Conservation (phyloP, 2,113 vertebrate genomes). For the Coptodon bakossiorum region DNA sequence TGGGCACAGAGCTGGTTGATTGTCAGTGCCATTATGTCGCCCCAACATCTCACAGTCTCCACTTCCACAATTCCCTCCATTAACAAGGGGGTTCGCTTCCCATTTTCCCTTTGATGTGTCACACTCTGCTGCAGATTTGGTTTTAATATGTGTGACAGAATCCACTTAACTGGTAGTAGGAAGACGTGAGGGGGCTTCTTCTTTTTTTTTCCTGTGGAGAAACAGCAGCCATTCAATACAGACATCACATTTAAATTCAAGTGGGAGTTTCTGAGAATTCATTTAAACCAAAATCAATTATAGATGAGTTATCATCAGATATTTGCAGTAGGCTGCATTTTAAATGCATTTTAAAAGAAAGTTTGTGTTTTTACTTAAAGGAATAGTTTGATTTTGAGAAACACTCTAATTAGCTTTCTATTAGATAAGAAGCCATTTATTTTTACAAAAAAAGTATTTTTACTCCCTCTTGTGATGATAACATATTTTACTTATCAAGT, state of each 20-base stretch:
- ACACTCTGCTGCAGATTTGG: constrained; percentile 52
- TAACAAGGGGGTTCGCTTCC: constrained; percentile 50
- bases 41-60: constrained; percentile 34
- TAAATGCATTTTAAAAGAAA: fast-evolving
- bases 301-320: constrained; percentile 11
- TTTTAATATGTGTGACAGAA: constrained; percentile 67
- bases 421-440: neutral
- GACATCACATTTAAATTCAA: neutral
- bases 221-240: neutral
- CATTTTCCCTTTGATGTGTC: constrained; percentile 58
- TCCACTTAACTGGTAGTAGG: constrained; percentile 45
- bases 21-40: constrained; percentile 62
- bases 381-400: neutral
- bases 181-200: neutral
- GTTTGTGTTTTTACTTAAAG: neutral
- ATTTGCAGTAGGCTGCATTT: neutral
- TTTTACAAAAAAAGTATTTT: fast-evolving
- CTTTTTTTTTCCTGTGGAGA: neutral
- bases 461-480: neutral
- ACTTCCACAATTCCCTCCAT: constrained; percentile 41
- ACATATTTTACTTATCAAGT: neutral
- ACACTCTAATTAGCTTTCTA: neutral
- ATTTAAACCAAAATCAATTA: neutral
- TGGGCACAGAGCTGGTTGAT: constrained; percentile 59
- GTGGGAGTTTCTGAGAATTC: neutral